Conservation (phyloP, 2,113 vertebrate species). For the Amblyopsis rosae region DNA sequence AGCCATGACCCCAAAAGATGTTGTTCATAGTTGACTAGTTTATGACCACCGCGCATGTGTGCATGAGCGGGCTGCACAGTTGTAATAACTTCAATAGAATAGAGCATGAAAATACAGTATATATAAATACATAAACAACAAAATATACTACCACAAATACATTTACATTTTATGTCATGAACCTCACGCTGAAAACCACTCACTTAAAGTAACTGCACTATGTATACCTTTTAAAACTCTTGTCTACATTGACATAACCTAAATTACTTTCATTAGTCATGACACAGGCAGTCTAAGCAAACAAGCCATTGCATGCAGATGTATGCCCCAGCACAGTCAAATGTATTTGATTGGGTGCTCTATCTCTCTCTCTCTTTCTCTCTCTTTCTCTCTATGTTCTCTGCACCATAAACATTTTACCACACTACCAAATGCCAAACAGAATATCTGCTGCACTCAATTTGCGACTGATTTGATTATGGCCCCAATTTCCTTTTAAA, state of each 20-base stretch:
- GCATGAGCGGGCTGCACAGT: no score
- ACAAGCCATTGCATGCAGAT: constrained; percentile 60
- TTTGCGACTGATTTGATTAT: background rate
- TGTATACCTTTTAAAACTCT: background rate
- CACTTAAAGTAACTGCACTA: constrained; percentile 16
- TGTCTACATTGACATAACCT: constrained; percentile 50
- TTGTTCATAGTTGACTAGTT: no score
- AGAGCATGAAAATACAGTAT: no score
- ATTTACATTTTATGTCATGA: no score
- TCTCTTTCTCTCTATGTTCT: no score
- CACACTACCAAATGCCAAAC: background rate
- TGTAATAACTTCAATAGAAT: no score
- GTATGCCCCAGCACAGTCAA: constrained; percentile 28
- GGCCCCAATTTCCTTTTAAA: background rate
- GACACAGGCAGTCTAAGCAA: constrained; percentile 38
- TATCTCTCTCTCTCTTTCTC: no score
- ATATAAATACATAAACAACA: no score
- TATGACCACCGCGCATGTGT: no score
- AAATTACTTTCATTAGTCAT: constrained; percentile 63
- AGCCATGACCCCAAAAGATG: background rate
- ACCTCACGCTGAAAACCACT: no score
- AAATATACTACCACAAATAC: no score
- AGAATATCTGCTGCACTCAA: background rate
- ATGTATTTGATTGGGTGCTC: constrained; percentile 38
- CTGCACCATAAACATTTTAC: constrained; percentile 3